phyloP scores from a whole-genome alignment of 2,113 vertebrate species.

The Sapayoa aenigma region DNA sequence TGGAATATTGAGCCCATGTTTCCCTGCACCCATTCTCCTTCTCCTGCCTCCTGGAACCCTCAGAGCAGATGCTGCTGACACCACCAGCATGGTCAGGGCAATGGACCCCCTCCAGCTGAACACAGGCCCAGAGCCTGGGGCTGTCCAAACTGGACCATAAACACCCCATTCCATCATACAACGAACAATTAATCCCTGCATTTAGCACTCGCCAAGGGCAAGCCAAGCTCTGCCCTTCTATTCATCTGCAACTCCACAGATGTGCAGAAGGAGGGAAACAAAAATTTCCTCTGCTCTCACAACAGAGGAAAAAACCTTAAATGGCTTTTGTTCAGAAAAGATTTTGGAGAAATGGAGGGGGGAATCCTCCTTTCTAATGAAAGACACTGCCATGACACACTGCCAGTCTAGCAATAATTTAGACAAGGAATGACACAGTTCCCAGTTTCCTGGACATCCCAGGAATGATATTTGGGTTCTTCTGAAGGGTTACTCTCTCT shows the following conservation, averaged over 20 bases:
- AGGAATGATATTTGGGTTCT: neutral
- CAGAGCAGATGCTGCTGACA: neutral
- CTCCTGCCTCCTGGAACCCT: neutral
- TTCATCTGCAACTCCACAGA: neutral
- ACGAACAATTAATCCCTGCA: neutral
- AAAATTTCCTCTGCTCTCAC: neutral
- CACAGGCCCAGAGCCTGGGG: neutral
- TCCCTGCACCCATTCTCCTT: neutral
- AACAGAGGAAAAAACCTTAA: neutral
- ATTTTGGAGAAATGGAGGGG: neutral
- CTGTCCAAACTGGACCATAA: neutral
- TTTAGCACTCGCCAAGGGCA: neutral
- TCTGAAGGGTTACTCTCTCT: neutral
- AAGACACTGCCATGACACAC: neutral
- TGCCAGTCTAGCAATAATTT: neutral
- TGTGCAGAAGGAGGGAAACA: neutral
- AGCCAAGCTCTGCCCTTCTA: neutral
- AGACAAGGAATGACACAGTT: neutral
- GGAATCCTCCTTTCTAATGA: neutral
- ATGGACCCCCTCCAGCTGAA: neutral
- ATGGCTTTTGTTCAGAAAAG: neutral
- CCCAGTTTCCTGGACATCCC: neutral
- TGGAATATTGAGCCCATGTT: accelerated
- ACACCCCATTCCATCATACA: neutral
- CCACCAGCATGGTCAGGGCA: neutral